Evolutionary conservation across 1,140 invertebrate genomes (phyloP).

Genomic region (Drosophila quadrilineata): DNA sequence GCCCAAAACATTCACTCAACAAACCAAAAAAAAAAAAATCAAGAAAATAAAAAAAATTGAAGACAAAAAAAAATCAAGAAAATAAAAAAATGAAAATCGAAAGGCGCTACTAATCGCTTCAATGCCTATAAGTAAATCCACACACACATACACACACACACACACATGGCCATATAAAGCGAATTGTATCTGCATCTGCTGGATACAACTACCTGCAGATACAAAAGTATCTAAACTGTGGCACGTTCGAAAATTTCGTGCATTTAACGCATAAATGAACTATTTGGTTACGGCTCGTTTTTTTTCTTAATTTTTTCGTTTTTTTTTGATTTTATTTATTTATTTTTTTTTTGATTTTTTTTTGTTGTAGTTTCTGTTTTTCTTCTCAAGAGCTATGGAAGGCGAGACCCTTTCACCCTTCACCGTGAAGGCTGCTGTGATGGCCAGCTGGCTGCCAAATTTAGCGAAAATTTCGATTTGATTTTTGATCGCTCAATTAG

Average conservation of each 20-base stretch:
- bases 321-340: conserved; percentile 1
- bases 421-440: conserved; percentile 57
- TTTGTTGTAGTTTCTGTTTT: conserved; percentile 5
- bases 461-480: conserved; percentile 60
- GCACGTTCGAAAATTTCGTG: conserved; percentile 50
- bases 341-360: conserved; percentile 15
- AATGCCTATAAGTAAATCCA: conserved; percentile 52
- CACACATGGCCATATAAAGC: no score
- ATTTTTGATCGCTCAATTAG: conserved; percentile 80
- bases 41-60: no score
- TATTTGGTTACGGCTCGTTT: conserved; percentile 48
- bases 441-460: conserved; percentile 48
- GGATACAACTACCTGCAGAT: conserved; percentile 24
- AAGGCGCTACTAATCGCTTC: conserved; percentile 75
- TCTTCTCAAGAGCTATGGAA: background rate
- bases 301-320: conserved; percentile 3
- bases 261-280: conserved; percentile 74
- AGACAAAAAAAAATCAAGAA: no score
- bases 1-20: conserved; percentile 72
- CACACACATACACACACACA: no score
- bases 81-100: conserved; percentile 70
- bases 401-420: conserved; percentile 69
- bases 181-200: conserved; percentile 54
- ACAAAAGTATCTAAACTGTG: conserved; percentile 30
- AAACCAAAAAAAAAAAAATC: no score